Evolutionary conservation across 2,113 vertebrate genomes (phyloP).

Genomic region (Stegastes partitus): DNA sequence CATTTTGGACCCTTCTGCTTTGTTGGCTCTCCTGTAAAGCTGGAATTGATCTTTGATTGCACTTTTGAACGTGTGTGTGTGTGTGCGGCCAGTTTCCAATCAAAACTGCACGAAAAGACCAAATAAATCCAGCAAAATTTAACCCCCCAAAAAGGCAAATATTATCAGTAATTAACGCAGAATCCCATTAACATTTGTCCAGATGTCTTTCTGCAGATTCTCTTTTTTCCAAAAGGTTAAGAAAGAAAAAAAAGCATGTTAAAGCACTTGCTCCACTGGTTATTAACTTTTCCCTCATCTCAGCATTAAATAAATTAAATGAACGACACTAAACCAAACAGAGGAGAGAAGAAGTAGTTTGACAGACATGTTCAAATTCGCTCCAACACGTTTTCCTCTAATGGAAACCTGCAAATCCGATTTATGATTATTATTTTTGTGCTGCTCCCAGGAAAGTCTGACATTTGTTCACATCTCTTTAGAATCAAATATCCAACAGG

Average conservation of each 20-base stretch:
- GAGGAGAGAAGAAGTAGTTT: conserved; percentile 55
- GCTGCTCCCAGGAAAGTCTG: conserved; percentile 26
- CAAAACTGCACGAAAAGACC: background rate
- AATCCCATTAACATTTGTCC: conserved; percentile 18
- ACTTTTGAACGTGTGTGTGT: conserved; percentile 34
- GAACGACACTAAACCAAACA: conserved; percentile 76
- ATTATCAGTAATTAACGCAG: conserved; percentile 3
- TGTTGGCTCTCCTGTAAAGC: conserved; percentile 57
- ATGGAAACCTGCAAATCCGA: conserved; percentile 39
- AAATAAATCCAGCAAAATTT: background rate
- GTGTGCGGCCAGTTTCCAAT: background rate
- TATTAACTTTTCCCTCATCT: conserved; percentile 65
- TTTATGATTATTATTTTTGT: conserved; percentile 40
- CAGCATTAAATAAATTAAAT: conserved; percentile 80
- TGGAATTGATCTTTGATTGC: conserved; percentile 63
- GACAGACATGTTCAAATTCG: conserved; percentile 78
- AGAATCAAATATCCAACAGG: background rate
- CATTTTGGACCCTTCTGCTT: conserved; percentile 62
- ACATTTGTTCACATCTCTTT: conserved; percentile 29
- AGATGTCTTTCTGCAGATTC: conserved; percentile 55
- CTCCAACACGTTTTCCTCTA: conserved; percentile 70
- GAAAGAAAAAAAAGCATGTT: conserved; percentile 36
- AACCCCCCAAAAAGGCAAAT: background rate
- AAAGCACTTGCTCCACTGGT: conserved; percentile 45
- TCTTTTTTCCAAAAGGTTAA: conserved; percentile 77